These are phyloP conservation scores for Subanguina moxae DNA, from an alignment of 1,140 invertebrate genomes.

Conservation along the genomic window DNA sequence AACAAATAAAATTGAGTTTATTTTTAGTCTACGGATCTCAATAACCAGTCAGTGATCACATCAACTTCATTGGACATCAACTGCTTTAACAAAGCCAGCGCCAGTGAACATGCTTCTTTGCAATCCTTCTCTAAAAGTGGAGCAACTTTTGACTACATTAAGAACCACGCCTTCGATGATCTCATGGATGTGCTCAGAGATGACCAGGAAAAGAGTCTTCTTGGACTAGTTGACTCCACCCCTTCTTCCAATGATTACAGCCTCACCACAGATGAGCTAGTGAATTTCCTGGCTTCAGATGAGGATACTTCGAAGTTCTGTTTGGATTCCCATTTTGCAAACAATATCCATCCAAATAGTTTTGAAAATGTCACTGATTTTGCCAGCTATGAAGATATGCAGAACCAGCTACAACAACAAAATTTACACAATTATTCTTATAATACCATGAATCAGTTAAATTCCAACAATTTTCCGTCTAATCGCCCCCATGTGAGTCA, in stretches of 20 bases:
- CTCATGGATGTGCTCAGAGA: slow-evolving; percentile 12
- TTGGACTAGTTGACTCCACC: not conserved
- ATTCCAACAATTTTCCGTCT: not conserved
- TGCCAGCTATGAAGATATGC: not conserved
- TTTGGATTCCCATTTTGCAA: not conserved
- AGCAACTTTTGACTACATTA: slow-evolving; percentile 1
- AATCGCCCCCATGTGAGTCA: not conserved
- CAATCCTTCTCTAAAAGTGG: not conserved
- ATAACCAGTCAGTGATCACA: not conserved
- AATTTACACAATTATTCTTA: not conserved
- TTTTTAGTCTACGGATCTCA: no score
- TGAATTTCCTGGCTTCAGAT: slow-evolving; percentile 1
- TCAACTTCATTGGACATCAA: not conserved
- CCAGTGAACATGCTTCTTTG: not conserved
- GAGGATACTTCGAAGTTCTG: not conserved
- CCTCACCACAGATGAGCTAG: slow-evolving; percentile 7
- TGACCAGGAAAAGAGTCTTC: slow-evolving; percentile 7
- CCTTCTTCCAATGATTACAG: slow-evolving; percentile 5
- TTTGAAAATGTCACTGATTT: not conserved
- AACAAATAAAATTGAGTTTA: no score
- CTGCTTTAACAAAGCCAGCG: not conserved
- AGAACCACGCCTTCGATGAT: slow-evolving; percentile 11
- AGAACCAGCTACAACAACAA: not conserved
- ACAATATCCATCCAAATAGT: not conserved
- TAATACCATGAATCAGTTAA: not conserved